These are phyloP conservation scores for Coreius guichenoti DNA, from an alignment of 2,797 vertebrate genomes.

Conservation along the genomic window DNA sequence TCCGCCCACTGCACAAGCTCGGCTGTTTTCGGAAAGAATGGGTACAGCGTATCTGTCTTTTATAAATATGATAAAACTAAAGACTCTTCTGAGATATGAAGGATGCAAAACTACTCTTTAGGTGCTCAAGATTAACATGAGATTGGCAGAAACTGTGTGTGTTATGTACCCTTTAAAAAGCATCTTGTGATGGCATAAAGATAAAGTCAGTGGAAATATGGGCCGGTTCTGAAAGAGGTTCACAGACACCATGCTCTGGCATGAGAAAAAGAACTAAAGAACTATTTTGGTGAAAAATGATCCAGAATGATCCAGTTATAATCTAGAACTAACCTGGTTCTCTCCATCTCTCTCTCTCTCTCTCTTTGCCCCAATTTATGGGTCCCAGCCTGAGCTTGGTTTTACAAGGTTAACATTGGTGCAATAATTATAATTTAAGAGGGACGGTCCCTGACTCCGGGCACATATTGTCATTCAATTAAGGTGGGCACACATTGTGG, in stretches of 20 bases:
- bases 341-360: slow-evolving; percentile 8
- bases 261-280: background rate
- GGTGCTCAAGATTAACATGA: no score
- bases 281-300: background rate
- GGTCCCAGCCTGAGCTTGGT: slow-evolving; percentile 10
- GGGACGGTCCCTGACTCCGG: slow-evolving; percentile 23
- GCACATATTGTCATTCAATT: slow-evolving; percentile 47
- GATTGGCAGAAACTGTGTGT: no score
- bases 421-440: slow-evolving; percentile 39
- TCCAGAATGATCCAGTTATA: background rate
- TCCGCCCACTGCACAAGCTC: no score
- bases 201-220: background rate
- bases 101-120: no score
- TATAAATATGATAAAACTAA: no score
- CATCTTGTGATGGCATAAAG: background rate
- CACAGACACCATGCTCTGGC: background rate
- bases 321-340: slow-evolving; percentile 15
- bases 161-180: no score
- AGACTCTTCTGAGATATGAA: no score
- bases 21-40: no score
- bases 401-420: slow-evolving; percentile 40
- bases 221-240: background rate
- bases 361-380: slow-evolving; percentile 26
- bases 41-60: no score
- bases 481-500: slow-evolving; percentile 36